Percentiles rank a stretch among this genome's conserved stretches.
phyloP scores from a whole-genome alignment of 2,888 invertebrate genomes.

The Thera britannica region DNA sequence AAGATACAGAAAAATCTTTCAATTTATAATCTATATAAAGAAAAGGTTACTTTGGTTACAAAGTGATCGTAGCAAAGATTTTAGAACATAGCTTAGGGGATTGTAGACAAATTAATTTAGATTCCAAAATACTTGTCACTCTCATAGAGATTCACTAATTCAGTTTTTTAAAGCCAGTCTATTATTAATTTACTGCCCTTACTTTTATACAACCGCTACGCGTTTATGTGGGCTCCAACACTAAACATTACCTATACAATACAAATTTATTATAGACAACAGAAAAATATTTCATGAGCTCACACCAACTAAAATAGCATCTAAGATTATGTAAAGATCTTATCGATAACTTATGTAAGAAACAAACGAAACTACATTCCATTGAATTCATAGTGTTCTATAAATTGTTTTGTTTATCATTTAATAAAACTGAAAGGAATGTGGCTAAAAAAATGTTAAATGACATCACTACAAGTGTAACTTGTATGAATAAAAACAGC shows the following conservation, averaged over 20 bases:
- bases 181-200: conserved; percentile 65
- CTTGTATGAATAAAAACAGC: not conserved
- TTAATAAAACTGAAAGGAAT: conserved; percentile 21
- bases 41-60: conserved; percentile 1
- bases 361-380: conserved; percentile 12
- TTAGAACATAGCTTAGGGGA: not conserved
- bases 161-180: conserved; percentile 72
- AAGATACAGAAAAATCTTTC: conserved; percentile 1
- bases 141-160: conserved; percentile 74
- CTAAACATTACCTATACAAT: not conserved
- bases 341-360: conserved; percentile 7
- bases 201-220: conserved; percentile 74
- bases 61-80: not conserved
- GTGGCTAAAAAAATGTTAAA: conserved; percentile 14
- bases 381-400: conserved; percentile 9
- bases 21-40: not conserved
- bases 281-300: conserved; percentile 5
- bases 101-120: conserved; percentile 13
- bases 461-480: not conserved
- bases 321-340: conserved; percentile 11
- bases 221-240: conserved; percentile 54
- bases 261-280: conserved; percentile 9
- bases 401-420: not conserved
- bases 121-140: conserved; percentile 27
- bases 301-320: conserved; percentile 4